Base-by-base conservation (phyloP, 2,888 invertebrate species). In the Eilema sororculum region DNA sequence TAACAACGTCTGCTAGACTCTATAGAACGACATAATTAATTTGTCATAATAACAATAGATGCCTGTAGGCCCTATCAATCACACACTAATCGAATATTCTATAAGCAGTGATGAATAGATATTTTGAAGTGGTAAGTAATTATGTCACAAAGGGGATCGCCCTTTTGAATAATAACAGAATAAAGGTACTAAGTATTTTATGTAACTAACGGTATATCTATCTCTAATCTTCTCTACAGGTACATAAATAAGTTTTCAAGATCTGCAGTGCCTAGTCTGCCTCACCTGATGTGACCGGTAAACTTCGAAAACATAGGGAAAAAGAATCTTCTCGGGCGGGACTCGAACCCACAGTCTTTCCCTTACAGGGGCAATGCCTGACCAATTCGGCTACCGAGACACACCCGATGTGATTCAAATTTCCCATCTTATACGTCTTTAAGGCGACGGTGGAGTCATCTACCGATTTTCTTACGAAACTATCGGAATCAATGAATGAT, bases 51-150 rank as follows among this genome's bases (percentile, higher is more conserved):
- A 41, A 59, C 66, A 41, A 59, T 59, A 41, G 12, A 20, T 1
- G 5, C 6, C n/a, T n/a, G 20, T 13, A 20, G 58, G 3, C 12
- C 25, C 37, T n/a, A 66, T 66, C 58, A 59, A 66, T 66, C 58
- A 58, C 12, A 25, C 24, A 41, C 33, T 28, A 64, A 52, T 64
- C 22, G 3, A 64, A n/a, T 8, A 28, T 10, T n/a, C 5, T 13
- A 8, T 13, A n/a, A n/a, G 9, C n/a, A 30, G 28, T 28, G 16
- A 28, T 25, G 12, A 25, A 52, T 60, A 60, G 52, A 52, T 28
- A n/a, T 64, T 28, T 52, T 24, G 16, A 20, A 41, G 8, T 37
- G 3, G n/a, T 62, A 62, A 33, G 16, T 37, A 62, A 37, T 30
- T 16, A 46, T 41, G 9, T 16, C 0, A 24, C 37, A 37, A 37